These are phyloP conservation scores for Morpho achilles DNA, from an alignment of 2,888 invertebrate genomes.

Conservation along the genomic window DNA sequence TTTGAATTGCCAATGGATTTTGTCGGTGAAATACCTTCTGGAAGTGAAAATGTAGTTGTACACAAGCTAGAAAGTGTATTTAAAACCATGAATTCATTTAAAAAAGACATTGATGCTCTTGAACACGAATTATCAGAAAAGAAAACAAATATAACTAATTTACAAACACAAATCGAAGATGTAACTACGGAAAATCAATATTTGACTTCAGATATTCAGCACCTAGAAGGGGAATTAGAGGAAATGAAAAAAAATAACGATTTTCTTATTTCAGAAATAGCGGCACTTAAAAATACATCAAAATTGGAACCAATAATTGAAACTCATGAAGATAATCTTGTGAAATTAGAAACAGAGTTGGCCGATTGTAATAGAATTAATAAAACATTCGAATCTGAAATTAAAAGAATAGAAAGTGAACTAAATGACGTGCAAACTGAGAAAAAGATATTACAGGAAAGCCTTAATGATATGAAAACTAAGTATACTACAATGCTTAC, in stretches of 20 bases:
- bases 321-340: slow-evolving; percentile 84
- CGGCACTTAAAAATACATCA: slow-evolving; percentile 81
- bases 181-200: slow-evolving; percentile 71
- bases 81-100: slow-evolving; percentile 77
- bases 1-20: slow-evolving; percentile 71
- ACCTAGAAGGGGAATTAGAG: slow-evolving; percentile 80
- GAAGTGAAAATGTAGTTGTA: slow-evolving; percentile 54
- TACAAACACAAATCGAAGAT: slow-evolving; percentile 78
- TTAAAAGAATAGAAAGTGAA: slow-evolving; percentile 77
- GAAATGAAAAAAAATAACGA: slow-evolving; percentile 86
- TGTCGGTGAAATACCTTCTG: slow-evolving; percentile 65
- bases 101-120: slow-evolving; percentile 78
- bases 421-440: slow-evolving; percentile 63
- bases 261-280: slow-evolving; percentile 82
- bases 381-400: slow-evolving; percentile 79
- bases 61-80: slow-evolving; percentile 75
- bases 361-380: slow-evolving; percentile 81
- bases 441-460: slow-evolving; percentile 69
- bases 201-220: slow-evolving; percentile 65
- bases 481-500: slow-evolving; percentile 75
- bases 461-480: slow-evolving; percentile 71
- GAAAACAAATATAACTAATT: slow-evolving; percentile 71
- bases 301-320: slow-evolving; percentile 85
- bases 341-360: slow-evolving; percentile 81
- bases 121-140: slow-evolving; percentile 79